Evolutionary conservation across 2,888 invertebrate genomes (phyloP), one percentile per base, ranked within the genome.

Genomic region (Drosophila paramelanica): DNA sequence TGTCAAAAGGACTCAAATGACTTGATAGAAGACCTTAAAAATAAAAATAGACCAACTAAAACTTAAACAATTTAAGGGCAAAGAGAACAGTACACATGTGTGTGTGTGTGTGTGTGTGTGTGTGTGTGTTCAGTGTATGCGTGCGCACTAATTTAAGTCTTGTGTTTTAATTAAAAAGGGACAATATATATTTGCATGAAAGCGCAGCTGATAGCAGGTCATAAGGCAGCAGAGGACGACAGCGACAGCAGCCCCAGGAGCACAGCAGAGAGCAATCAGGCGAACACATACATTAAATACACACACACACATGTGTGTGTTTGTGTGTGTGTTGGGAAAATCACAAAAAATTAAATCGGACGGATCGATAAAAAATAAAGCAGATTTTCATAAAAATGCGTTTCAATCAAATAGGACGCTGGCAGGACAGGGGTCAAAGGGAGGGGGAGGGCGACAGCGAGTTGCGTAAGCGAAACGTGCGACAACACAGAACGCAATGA

Each of bases 81-180:
- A 53, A 45, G n/a, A 45, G n/a, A 33, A 25, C 25, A 41, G 13
- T 23, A 61, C 14, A 52, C 11, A 65, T 14, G 13, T 14, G 14
- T 57, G 25, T 46, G 23, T 52, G 11, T 57, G 33, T 55, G n/a
- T 38, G 31, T 53, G n/a, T 57, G n/a, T 46, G 33, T 42, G 8
- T 61, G 17, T 51, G n/a, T 45, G 33, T 58, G 38, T 55, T 45
- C 49, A 27, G 46, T 60, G 56, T 75, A 36, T 70, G 67, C 25
- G 64, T 72, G 56, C 7, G 59, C 51, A 77, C 73, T 79, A 82
- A 81, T 82, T 78, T 81, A 76, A 85, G 67, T 66, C 80, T 79
- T 81, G 85, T 85, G 73, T 81, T 82, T 88, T 85, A 81, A 88
- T 86, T 88, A 85, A 86, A 88, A 85, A 68, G 57, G 72, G 67